phyloP scores from a whole-genome alignment of 35 echinoderm and acorn worm species.

The Lytechinus variegatus region DNA sequence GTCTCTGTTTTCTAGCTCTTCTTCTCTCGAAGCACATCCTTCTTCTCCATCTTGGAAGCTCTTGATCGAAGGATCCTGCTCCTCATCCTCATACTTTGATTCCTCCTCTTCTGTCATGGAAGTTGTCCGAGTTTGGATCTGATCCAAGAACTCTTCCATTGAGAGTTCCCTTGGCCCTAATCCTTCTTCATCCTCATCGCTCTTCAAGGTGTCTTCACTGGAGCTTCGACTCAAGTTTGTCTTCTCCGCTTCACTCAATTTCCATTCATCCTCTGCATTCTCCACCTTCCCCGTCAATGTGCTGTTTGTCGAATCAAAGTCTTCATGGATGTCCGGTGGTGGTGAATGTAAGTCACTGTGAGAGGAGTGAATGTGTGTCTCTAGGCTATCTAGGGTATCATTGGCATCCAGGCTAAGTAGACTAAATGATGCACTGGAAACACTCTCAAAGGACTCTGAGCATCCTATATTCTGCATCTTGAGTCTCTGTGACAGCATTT shows the following conservation, averaged over 20 bases:
- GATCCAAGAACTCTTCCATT: constrained; percentile 85
- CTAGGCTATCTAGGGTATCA: constrained; percentile 85
- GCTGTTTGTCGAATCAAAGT: constrained; percentile 68
- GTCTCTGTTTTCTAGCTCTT: constrained; percentile 57
- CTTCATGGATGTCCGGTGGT: constrained; percentile 54
- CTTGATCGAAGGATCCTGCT: constrained; percentile 50
- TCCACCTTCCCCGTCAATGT: constrained; percentile 58
- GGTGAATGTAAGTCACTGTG: constrained; percentile 63
- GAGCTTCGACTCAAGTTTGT: constrained; percentile 75
- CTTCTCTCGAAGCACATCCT: constrained; percentile 12
- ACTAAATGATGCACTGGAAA: constrained; percentile 63
- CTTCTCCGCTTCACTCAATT: constrained; percentile 62
- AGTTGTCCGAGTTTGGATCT: constrained; percentile 62
- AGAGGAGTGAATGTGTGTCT: constrained; percentile 74
- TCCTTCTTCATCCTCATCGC: constrained; percentile 70
- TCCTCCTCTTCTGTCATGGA: constrained; percentile 44
- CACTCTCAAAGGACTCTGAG: constrained; percentile 82
- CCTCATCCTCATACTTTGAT: constrained; percentile 41
- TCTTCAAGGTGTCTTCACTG: constrained; percentile 79
- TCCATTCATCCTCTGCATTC: constrained; percentile 64
- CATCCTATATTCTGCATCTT: constrained; percentile 54
- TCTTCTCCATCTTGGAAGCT: not conserved
- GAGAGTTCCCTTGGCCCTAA: constrained; percentile 59
- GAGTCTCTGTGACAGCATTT: constrained; percentile 61
- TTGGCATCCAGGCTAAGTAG: constrained; percentile 64